Evolutionary conservation across 2,797 vertebrate species (phyloP).

Genomic region (Thamnophis elegans): DNA sequence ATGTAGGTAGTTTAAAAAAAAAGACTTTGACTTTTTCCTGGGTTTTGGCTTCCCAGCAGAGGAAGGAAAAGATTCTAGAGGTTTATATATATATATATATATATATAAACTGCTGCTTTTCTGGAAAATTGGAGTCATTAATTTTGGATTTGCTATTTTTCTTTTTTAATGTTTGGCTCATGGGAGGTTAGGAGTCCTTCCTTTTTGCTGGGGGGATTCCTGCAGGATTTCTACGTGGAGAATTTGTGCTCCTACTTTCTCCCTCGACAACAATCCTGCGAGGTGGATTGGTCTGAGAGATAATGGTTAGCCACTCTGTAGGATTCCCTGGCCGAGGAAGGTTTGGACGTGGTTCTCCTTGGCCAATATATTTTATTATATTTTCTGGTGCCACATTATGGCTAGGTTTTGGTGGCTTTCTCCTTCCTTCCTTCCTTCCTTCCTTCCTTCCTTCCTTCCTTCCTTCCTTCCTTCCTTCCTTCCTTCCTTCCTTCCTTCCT

Average conservation of each 20-base stretch:
- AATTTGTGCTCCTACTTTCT: neutral
- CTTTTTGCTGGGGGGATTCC: neutral
- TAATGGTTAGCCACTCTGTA: neutral
- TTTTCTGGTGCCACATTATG: neutral
- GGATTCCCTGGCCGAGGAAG: neutral
- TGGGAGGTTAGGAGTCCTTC: neutral
- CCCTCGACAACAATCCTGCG: neutral
- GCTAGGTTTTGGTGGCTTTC: no score
- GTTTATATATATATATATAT: neutral
- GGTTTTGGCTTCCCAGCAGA: neutral
- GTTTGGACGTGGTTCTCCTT: neutral
- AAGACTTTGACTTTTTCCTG: neutral
- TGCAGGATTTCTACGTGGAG: neutral
- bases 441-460: neutral
- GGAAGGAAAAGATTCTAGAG: neutral
- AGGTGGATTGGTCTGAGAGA: neutral
- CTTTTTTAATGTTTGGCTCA: neutral
- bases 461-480: no score
- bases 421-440: neutral
- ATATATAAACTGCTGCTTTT: no score
- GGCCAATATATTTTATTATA: neutral
- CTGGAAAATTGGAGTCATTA: neutral
- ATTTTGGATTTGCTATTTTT: neutral
- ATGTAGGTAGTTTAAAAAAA: neutral
- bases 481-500: no score